These are phyloP conservation scores for Leptinotarsa tumamoca DNA, from an alignment of 2,888 invertebrate genomes.

Conservation along the genomic window DNA sequence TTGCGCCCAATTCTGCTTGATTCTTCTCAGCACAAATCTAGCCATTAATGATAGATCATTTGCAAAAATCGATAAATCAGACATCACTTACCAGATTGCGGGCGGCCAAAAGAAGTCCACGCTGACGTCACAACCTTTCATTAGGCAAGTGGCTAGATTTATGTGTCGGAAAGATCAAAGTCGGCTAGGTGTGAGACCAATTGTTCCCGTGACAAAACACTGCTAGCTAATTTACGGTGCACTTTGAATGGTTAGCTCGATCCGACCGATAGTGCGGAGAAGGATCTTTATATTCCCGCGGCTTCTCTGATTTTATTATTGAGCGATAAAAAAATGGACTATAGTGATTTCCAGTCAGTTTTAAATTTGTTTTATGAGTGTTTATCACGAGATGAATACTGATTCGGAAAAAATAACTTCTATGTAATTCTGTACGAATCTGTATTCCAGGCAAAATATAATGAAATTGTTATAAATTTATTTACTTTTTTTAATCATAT, in stretches of 20 bases:
- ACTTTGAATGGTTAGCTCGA: conserved; percentile 58
- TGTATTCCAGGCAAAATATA: no score
- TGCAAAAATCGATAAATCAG: conserved; percentile 62
- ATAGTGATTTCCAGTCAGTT: neutral
- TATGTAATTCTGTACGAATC: neutral
- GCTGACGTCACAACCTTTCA: conserved; percentile 64
- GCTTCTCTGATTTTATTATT: conserved; percentile 15
- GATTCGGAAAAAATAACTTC: neutral
- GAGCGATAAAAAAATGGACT: conserved; percentile 14
- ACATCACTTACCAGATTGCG: conserved; percentile 59
- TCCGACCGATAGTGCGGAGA: conserved; percentile 41
- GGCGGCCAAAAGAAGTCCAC: conserved; percentile 48
- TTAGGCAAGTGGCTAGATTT: conserved; percentile 69
- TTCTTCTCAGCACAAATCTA: conserved; percentile 31
- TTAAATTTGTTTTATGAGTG: neutral
- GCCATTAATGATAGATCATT: conserved; percentile 54
- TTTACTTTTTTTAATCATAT: no score
- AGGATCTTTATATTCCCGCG: conserved; percentile 32
- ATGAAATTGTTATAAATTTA: no score
- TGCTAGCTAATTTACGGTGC: conserved; percentile 66
- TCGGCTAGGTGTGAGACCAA: conserved; percentile 68
- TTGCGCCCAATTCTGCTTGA: neutral
- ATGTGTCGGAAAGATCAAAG: conserved; percentile 67
- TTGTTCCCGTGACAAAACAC: conserved; percentile 69
- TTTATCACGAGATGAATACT: neutral